Evolutionary conservation across 92 coral and sea anemone genomes (phyloP).

Genomic region (Plumapathes pennacea): DNA sequence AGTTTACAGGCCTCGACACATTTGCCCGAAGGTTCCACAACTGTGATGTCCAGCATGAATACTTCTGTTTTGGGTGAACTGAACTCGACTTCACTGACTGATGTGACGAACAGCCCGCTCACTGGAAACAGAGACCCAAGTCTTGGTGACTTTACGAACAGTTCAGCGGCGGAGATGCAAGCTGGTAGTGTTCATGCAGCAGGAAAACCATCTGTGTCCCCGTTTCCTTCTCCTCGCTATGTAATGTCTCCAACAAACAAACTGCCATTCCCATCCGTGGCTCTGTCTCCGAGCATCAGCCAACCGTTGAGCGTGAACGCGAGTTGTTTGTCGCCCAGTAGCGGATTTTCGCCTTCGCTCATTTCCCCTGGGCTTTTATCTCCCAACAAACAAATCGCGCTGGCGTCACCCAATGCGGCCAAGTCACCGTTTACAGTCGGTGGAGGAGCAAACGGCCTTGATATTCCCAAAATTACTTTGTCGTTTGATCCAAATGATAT

Average conservation of each 20-base stretch:
- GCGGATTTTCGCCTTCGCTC: constrained; percentile 78
- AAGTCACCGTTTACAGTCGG: constrained; percentile 66
- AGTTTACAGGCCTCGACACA: too few relatives aligned
- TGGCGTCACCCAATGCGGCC: constrained; percentile 75
- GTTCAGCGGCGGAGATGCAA: constrained; percentile 25
- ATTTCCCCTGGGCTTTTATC: constrained; percentile 74
- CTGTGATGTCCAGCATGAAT: too few relatives aligned
- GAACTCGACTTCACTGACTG: constrained; percentile 12
- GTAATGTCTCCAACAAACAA: constrained; percentile 73
- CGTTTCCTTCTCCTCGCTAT: constrained; percentile 72
- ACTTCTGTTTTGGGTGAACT: constrained; percentile 15
- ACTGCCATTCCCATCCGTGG: constrained; percentile 37
- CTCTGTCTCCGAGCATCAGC: constrained; percentile 67
- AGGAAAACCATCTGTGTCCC: constrained; percentile 46
- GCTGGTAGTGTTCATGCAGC: constrained; percentile 22
- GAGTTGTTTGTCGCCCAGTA: constrained; percentile 72
- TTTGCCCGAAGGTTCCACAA: too few relatives aligned
- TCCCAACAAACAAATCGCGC: constrained; percentile 77
- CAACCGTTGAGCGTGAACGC: constrained; percentile 91
- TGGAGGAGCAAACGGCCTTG: constrained; percentile 47
- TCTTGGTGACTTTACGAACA: constrained; percentile 55
- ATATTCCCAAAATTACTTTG: constrained; percentile 70
- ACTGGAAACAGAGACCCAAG: constrained; percentile 64
- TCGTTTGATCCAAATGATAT: constrained; percentile 69
- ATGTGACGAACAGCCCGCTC: constrained; percentile 26